Conservation (phyloP, 2,888 invertebrate species). For the Orchesellides sinensis region DNA sequence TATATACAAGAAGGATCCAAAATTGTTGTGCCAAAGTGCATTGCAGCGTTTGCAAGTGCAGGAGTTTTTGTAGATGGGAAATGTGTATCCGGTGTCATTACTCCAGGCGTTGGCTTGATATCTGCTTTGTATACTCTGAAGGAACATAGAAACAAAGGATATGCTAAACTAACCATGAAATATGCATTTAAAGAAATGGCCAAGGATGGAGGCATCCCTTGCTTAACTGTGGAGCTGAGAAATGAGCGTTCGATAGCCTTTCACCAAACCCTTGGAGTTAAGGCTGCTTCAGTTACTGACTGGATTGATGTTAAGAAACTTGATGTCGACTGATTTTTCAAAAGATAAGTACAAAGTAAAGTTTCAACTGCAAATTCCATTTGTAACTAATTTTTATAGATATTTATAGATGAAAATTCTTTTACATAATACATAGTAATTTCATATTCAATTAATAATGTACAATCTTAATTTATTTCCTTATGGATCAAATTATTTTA, state of each 20-base stretch:
- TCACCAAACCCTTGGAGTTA: conserved; percentile 46
- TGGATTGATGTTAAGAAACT: conserved; percentile 27
- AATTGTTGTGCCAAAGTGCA: not conserved
- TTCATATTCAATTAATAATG: too few relatives aligned
- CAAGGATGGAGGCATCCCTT: conserved; percentile 45
- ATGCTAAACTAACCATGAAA: conserved; percentile 46
- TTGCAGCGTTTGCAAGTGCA: conserved; percentile 25
- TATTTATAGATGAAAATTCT: too few relatives aligned
- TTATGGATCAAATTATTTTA: too few relatives aligned
- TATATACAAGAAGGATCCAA: conserved; percentile 1
- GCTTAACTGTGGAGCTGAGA: conserved; percentile 29
- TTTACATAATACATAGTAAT: too few relatives aligned
- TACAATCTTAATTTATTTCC: too few relatives aligned
- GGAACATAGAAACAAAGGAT: conserved; percentile 37
- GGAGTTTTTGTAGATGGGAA: conserved; percentile 47
- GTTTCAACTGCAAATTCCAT: not conserved
- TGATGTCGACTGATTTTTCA: too few relatives aligned
- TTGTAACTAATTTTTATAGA: not conserved
- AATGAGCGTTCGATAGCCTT: conserved; percentile 40
- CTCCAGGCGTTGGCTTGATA: conserved; percentile 28
- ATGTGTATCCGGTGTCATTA: conserved; percentile 36
- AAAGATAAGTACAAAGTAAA: too few relatives aligned
- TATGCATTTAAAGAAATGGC: conserved; percentile 41
- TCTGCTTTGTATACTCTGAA: conserved; percentile 37
- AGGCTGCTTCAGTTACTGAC: conserved; percentile 23